phyloP scores from a whole-genome alignment of 2,888 invertebrate species.

The Amblyjoppa fuscipennis region DNA sequence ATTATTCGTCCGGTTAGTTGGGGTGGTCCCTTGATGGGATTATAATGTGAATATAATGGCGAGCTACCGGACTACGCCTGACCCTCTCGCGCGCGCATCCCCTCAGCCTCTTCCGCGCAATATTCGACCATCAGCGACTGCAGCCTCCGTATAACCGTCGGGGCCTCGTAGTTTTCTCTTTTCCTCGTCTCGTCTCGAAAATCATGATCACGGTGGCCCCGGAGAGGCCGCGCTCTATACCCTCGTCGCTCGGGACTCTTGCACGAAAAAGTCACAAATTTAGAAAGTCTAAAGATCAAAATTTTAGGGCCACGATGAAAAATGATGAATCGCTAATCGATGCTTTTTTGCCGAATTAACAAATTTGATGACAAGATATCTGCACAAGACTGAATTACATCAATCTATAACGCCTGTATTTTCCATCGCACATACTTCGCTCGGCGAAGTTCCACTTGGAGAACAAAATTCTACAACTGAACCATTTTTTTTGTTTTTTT shows the following conservation, averaged over 20 bases:
- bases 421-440: too few species aligned
- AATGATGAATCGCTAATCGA: too few species aligned
- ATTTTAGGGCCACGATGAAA: too few species aligned
- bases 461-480: too few species aligned
- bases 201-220: not conserved
- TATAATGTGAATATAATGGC: conserved; percentile 84
- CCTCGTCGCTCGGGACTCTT: not conserved
- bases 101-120: conserved; percentile 41
- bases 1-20: conserved; percentile 78
- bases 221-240: not conserved
- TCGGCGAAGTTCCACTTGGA: too few species aligned
- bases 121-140: conserved; percentile 54
- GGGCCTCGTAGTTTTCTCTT: conserved; percentile 40
- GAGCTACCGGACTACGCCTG: conserved; percentile 81
- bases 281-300: too few species aligned
- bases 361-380: too few species aligned
- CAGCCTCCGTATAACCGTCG: conserved; percentile 56
- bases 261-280: not conserved
- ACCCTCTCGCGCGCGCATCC: conserved; percentile 67
- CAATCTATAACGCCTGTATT: too few species aligned
- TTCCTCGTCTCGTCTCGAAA: conserved; percentile 34
- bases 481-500: too few species aligned
- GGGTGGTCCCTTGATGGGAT: conserved; percentile 82
- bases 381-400: too few species aligned
- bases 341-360: too few species aligned